Percentiles rank a stretch among this genome's conserved stretches.
Conservation (phyloP, 2,113 vertebrate species). For the Saccopteryx leptura region DNA sequence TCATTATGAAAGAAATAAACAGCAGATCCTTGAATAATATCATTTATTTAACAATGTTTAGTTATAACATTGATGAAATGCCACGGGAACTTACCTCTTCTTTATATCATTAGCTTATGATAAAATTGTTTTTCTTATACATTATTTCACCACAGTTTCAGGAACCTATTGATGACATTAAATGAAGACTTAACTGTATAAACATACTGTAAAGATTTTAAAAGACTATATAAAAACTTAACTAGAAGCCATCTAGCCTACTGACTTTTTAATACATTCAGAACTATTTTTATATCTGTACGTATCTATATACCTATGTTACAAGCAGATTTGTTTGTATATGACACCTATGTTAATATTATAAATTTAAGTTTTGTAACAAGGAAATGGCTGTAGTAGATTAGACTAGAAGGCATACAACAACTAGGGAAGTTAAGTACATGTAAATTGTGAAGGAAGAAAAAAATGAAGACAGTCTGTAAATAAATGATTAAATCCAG, state of each 20-base stretch:
- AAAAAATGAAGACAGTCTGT: conserved; percentile 24
- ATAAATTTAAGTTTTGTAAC: conserved; percentile 55
- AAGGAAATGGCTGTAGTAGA: neutral
- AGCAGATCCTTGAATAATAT: neutral
- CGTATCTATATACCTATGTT: neutral
- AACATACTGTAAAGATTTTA: neutral
- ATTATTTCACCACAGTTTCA: neutral
- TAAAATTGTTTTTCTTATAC: neutral
- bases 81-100: neutral
- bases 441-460: conserved; percentile 37
- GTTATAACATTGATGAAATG: neutral
- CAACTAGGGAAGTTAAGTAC: conserved; percentile 22
- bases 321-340: conserved; percentile 4
- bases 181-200: neutral
- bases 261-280: neutral
- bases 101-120: neutral
- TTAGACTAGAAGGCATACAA: neutral
- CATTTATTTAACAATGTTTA: neutral
- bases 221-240: conserved; percentile 34
- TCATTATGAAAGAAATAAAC: conserved; percentile 6
- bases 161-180: neutral
- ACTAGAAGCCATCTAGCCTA: neutral
- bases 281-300: neutral
- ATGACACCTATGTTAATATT: neutral
- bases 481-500: conserved; percentile 43